A percentile compares a stretch with the other conserved stretches of the same genome.
Evolutionary conservation across 2,888 invertebrate species (phyloP).

Genomic region (Tetropium fuscum): DNA sequence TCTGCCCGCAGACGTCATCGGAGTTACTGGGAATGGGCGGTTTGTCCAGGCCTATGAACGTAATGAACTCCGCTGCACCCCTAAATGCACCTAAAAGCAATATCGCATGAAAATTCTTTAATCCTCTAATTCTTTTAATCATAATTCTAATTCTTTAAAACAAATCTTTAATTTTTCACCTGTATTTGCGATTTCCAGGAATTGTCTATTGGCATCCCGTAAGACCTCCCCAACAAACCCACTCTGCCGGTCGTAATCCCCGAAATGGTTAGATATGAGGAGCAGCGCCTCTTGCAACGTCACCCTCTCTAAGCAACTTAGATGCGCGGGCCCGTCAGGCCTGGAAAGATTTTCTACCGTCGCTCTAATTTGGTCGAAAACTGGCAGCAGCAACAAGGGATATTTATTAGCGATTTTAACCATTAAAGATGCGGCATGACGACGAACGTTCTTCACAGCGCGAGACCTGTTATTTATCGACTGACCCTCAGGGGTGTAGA

Average conservation of each 20-base stretch:
- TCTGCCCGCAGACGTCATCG: conserved; percentile 77
- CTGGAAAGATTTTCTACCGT: conserved; percentile 79
- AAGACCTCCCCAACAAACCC: conserved; percentile 78
- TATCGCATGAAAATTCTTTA: too few relatives aligned
- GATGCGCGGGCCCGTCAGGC: conserved; percentile 72
- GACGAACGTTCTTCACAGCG: conserved; percentile 62
- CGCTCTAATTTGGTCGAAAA: conserved; percentile 86
- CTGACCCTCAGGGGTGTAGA: conserved; percentile 76
- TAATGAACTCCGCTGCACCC: conserved; percentile 77
- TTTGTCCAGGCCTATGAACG: conserved; percentile 80
- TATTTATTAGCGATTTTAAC: conserved; percentile 92
- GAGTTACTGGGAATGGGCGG: conserved; percentile 73
- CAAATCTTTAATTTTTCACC: too few relatives aligned
- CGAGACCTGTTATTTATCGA: conserved; percentile 63
- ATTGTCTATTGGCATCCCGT: conserved; percentile 74
- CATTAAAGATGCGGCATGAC: conserved; percentile 91
- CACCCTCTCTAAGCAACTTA: conserved; percentile 86
- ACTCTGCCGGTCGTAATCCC: conserved; percentile 81
- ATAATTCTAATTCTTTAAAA: too few relatives aligned
- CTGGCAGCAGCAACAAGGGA: conserved; percentile 85
- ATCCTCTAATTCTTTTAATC: too few relatives aligned
- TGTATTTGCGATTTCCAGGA: conserved; percentile 72
- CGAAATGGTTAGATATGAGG: conserved; percentile 88
- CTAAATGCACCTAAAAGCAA: conserved; percentile 76
- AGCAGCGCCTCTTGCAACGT: conserved; percentile 84